Percentiles rank a stretch among this genome's conserved stretches.
phyloP scores from a whole-genome alignment of 1,140 invertebrate species.

The Atta cephalotes region DNA sequence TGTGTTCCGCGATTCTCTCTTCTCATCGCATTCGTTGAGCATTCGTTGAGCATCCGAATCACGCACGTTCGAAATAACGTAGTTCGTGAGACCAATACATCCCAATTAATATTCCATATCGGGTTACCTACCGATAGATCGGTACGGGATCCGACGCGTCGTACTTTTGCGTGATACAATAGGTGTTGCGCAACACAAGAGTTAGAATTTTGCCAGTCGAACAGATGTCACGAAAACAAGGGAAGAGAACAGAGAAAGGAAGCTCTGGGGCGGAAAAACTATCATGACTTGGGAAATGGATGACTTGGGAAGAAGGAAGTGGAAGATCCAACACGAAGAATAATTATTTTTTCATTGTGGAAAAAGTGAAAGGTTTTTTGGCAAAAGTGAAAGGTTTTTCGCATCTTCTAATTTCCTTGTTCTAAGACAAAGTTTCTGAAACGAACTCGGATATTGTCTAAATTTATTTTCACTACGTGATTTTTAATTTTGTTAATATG shows the following conservation, averaged over 20 bases:
- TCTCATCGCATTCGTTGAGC: not conserved
- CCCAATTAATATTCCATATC: constrained; percentile 75
- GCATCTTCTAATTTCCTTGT: not conserved
- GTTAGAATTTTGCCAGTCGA: constrained; percentile 47
- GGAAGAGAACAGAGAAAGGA: not conserved
- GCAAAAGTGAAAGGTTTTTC: not conserved
- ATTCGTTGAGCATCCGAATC: constrained; percentile 61
- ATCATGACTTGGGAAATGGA: not conserved
- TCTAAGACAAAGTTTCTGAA: not conserved
- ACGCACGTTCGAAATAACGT: constrained; percentile 72
- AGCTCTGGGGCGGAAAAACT: not conserved
- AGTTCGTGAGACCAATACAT: constrained; percentile 69
- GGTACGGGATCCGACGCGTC: constrained; percentile 46
- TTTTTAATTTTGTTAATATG: not conserved
- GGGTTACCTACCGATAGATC: constrained; percentile 65
- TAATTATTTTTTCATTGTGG: constrained; percentile 31
- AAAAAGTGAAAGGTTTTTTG: not conserved
- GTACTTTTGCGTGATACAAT: constrained; percentile 62
- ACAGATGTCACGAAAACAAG: not conserved
- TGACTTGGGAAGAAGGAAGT: constrained; percentile 22
- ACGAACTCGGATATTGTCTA: not conserved
- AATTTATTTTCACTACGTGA: not conserved
- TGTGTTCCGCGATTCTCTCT: constrained; percentile 46
- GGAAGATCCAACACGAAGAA: constrained; percentile 25
- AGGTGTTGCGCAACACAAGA: constrained; percentile 48